Percentiles rank a stretch among this genome's conserved stretches.
phyloP scores from a whole-genome alignment of 2,888 invertebrate genomes.

The Trileptium ribeirensis region DNA sequence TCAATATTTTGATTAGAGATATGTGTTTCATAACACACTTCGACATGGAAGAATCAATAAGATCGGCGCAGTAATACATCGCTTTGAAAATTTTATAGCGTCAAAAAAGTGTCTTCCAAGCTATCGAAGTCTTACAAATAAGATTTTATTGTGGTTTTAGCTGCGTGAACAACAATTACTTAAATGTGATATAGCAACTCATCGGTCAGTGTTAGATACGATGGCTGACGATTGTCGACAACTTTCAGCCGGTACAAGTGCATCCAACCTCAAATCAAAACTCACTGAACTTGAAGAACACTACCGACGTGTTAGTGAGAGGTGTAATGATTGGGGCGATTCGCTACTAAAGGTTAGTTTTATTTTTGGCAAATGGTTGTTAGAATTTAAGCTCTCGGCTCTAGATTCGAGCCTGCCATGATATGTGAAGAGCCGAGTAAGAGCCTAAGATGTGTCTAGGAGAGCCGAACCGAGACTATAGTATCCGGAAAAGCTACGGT shows the following conservation, averaged over 20 bases:
- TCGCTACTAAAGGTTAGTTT: not conserved
- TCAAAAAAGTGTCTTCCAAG: too few relatives aligned
- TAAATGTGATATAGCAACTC: conserved; percentile 74
- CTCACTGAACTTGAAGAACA: not conserved
- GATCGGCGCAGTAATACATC: too few relatives aligned
- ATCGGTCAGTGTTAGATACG: conserved; percentile 56
- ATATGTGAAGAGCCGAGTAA: too few relatives aligned
- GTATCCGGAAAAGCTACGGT: not conserved
- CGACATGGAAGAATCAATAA: too few relatives aligned
- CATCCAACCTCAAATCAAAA: not conserved
- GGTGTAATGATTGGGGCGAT: not conserved
- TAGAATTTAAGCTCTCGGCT: too few relatives aligned
- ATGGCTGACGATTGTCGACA: not conserved
- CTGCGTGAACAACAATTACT: conserved; percentile 74
- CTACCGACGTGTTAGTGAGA: not conserved
- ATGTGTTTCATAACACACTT: not conserved
- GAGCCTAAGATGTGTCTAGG: too few relatives aligned
- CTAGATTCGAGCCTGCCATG: too few relatives aligned
- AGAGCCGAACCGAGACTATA: too few relatives aligned
- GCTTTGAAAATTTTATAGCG: too few relatives aligned
- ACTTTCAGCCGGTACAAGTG: not conserved
- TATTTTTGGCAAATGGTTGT: not conserved
- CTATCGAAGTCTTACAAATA: too few relatives aligned
- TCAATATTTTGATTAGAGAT: too few relatives aligned
- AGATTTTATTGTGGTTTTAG: conserved; percentile 60